Evolutionary conservation across 2,888 invertebrate genomes (phyloP), one percentile per base, ranked within the genome.

Genomic region (Lathronympha strigana): DNA sequence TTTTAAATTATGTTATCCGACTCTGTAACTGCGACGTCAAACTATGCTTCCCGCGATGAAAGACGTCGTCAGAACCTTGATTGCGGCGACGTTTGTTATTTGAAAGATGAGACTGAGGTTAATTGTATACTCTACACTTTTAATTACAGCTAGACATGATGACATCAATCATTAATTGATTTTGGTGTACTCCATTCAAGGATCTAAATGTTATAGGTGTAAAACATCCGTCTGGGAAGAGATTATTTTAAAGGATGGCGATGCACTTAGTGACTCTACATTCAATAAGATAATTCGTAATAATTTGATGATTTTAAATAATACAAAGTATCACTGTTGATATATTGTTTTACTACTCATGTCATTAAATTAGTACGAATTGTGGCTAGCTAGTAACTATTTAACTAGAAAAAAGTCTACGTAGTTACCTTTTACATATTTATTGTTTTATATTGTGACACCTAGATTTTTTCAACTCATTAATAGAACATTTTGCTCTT

Each of bases 61-160:
- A 28, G 25, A 38, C 54, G 38, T 38, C 38, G 38, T 25, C 25
- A 38, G 15, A 38, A 23, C 11, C 51, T 25, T 40, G 40, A 55
- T 43, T 40, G 28, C 28, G 15, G 40, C 6, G 28, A 17, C 25
- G 25, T 38, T 25, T 25, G 21, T 4, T 25, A 40, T 38, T 23
- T 23, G 54, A 54, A 38, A 38, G 9, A 23, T 36, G 53, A 13
- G 9, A 36, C 25, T 11, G 43, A 43, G 17, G 36, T 36, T 53
- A 15, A 54, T 54, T 38, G 23, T 25, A 25, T 36, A 19, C 25
- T 38, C 21, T 38, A 38, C 23, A 54, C 23, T 23, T 23, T 38
- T 38, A 38, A 54, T 23, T 40, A 23, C 38, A 23, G 54, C n/a
- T 50, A 9, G 11, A 15, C 31, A 31, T 50, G 11, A 31, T 11